phyloP scores from a whole-genome alignment of 2,888 invertebrate genomes.

The Chesias legatella region DNA sequence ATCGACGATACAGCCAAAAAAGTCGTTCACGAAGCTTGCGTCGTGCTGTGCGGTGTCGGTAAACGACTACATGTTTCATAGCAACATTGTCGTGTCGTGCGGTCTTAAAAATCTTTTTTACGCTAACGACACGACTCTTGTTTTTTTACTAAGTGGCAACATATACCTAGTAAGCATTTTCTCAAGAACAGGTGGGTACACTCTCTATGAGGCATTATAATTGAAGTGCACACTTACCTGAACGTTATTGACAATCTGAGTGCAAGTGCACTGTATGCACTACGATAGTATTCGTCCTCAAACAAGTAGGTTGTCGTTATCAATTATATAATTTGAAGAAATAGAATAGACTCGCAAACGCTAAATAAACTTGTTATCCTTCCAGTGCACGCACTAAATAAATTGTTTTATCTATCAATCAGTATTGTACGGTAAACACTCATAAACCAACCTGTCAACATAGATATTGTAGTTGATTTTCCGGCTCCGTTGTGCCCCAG shows the following conservation, averaged over 20 bases:
- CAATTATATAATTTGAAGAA: constrained; percentile 17
- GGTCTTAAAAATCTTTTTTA: too few species aligned
- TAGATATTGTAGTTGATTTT: constrained; percentile 96
- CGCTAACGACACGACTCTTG: too few species aligned
- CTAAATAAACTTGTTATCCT: not conserved
- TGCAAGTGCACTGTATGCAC: constrained; percentile 12
- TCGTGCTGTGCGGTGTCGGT: too few species aligned
- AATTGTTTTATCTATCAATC: constrained; percentile 3
- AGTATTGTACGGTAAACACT: constrained; percentile 2
- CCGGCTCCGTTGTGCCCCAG: constrained; percentile 90
- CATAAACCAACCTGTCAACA: constrained; percentile 85
- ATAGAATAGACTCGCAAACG: constrained; percentile 4
- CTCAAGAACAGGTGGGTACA: too few species aligned
- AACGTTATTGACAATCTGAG: not conserved
- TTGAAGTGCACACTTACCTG: too few species aligned
- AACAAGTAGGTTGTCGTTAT: constrained; percentile 1
- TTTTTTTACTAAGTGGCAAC: too few species aligned
- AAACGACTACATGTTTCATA: too few species aligned
- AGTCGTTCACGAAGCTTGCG: too few species aligned
- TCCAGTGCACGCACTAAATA: constrained; percentile 4
- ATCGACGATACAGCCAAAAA: too few species aligned
- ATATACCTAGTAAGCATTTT: too few species aligned
- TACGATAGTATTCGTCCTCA: constrained; percentile 1
- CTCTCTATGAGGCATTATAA: too few species aligned
- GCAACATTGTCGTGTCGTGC: too few species aligned